Conservation (phyloP, 2,113 vertebrate species). For the Mirounga angustirostris region DNA sequence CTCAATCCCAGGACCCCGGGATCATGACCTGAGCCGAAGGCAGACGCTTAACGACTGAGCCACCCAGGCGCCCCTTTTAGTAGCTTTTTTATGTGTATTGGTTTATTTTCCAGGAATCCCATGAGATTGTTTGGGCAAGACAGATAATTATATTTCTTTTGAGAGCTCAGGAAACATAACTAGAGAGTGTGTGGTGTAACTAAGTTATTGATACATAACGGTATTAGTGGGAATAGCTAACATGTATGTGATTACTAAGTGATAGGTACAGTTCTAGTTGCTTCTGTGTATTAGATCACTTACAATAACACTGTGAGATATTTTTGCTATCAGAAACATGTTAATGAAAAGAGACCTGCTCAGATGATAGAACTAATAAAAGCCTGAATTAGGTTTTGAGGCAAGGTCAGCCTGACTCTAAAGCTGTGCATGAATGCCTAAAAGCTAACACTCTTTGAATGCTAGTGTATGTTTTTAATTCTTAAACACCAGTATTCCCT, state of each 20-base stretch:
- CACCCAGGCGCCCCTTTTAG: not conserved
- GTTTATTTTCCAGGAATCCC: not conserved
- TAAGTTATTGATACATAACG: slow-evolving; percentile 4
- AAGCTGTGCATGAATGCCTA: not conserved
- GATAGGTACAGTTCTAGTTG: not conserved
- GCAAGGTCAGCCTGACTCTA: not conserved
- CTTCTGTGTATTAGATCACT: not conserved
- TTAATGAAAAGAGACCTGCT: slow-evolving; percentile 1
- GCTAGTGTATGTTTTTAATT: slow-evolving; percentile 1
- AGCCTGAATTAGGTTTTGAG: slow-evolving; percentile 26
- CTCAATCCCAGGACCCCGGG: too few species aligned
- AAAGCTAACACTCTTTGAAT: not conserved
- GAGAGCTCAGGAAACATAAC: not conserved
- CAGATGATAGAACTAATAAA: not conserved
- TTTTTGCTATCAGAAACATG: not conserved
- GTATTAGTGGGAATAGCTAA: not conserved
- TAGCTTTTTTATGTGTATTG: not conserved
- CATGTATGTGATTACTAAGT: not conserved
- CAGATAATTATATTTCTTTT: slow-evolving; percentile 41
- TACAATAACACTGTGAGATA: not conserved
- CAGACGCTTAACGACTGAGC: too few species aligned
- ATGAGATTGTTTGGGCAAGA: not conserved
- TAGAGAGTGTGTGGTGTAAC: not conserved
- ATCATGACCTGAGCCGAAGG: too few species aligned
- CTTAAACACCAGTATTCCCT: not conserved